Evolutionary conservation across 2,113 vertebrate genomes (phyloP).

Genomic region (Crocuta crocuta): DNA sequence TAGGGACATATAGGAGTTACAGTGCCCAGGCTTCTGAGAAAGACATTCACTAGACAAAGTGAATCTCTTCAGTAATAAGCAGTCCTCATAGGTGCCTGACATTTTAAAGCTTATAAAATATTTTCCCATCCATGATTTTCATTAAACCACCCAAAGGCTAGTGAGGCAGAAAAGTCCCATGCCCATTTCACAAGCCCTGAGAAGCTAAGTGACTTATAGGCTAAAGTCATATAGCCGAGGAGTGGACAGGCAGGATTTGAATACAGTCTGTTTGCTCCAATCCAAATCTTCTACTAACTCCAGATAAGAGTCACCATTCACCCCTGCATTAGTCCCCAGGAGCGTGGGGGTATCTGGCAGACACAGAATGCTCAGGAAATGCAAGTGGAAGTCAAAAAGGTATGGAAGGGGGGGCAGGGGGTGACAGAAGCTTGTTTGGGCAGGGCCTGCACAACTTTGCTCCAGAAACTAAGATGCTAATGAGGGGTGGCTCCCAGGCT

Average conservation of each 20-base stretch:
- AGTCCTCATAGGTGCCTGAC: background rate
- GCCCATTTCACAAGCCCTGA: background rate
- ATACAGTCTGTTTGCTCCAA: background rate
- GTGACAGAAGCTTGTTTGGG: background rate
- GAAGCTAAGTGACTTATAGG: background rate
- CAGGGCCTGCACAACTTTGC: background rate
- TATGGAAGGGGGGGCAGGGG: background rate
- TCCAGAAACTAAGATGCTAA: constrained; percentile 37
- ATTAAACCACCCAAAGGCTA: background rate
- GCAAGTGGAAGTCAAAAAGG: background rate
- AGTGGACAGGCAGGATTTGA: background rate
- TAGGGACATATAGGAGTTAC: background rate
- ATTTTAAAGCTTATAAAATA: background rate
- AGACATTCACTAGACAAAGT: background rate
- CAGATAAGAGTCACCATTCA: background rate
- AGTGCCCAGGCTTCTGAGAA: background rate
- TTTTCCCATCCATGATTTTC: background rate
- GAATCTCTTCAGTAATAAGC: background rate
- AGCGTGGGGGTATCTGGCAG: background rate
- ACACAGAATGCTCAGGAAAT: background rate
- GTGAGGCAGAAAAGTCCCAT: background rate
- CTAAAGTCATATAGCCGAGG: background rate
- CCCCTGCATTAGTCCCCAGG: background rate
- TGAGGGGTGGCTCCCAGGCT: background rate
- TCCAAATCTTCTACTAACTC: background rate